A percentile compares a stretch with the other conserved stretches of the same genome.
Evolutionary conservation across 2,797 vertebrate species (phyloP).

Genomic region (Hippopotamyrus pictus): DNA sequence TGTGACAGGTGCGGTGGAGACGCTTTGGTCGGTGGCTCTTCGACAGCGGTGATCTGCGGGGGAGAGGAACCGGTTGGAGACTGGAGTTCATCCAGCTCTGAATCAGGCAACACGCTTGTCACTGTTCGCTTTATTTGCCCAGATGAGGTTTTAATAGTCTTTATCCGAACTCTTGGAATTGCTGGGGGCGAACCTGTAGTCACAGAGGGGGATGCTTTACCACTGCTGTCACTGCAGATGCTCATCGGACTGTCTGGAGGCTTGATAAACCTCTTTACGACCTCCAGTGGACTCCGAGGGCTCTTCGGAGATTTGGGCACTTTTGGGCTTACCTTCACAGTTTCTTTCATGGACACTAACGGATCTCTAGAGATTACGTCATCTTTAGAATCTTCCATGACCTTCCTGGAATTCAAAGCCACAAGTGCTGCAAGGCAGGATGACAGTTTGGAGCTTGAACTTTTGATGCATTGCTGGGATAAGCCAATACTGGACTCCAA

Average conservation of each 20-base stretch:
- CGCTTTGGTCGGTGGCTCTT: conserved; percentile 63
- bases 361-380: conserved; percentile 65
- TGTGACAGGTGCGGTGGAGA: conserved; percentile 49
- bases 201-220: conserved; percentile 80
- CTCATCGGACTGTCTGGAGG: conserved; percentile 86
- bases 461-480: conserved; percentile 64
- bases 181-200: conserved; percentile 78
- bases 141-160: conserved; percentile 91
- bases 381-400: conserved; percentile 59
- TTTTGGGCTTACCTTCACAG: conserved; percentile 72
- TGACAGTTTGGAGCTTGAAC: conserved; percentile 76
- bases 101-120: conserved; percentile 84
- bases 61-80: conserved; percentile 79
- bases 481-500: conserved; percentile 46
- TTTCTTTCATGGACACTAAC: conserved; percentile 58
- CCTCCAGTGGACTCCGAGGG: conserved; percentile 83
- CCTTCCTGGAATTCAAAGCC: conserved; percentile 81
- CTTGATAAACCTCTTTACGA: conserved; percentile 71
- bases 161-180: conserved; percentile 93
- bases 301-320: conserved; percentile 85
- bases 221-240: conserved; percentile 84
- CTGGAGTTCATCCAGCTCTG: conserved; percentile 75
- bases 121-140: conserved; percentile 92
- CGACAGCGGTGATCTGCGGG: conserved; percentile 54
- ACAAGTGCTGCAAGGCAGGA: conserved; percentile 86